Percentiles rank a stretch among this genome's conserved stretches.
phyloP scores from a whole-genome alignment of 2,113 vertebrate genomes.

The Ursus arctos region DNA sequence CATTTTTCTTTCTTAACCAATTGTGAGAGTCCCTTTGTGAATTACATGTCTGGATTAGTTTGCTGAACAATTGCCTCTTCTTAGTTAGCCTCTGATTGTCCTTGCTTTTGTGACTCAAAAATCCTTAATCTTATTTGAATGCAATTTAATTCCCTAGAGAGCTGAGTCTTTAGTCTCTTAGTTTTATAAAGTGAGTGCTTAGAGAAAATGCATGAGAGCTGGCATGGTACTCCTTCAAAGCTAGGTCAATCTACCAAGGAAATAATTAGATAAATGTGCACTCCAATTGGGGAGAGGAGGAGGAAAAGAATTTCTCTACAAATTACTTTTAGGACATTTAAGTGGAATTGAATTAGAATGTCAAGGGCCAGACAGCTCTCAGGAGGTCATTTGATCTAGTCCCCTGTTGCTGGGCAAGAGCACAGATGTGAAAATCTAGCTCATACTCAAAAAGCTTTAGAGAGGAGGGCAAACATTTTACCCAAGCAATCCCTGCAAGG shows the following conservation, averaged over 20 bases:
- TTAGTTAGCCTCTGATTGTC: slow-evolving; percentile 78
- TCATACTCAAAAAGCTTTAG: slow-evolving; percentile 7
- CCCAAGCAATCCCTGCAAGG: neutral
- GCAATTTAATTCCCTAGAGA: slow-evolving; percentile 81
- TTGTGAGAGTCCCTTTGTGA: slow-evolving; percentile 65
- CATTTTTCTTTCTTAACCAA: slow-evolving; percentile 1
- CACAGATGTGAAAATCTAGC: slow-evolving; percentile 32
- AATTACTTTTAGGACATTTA: slow-evolving; percentile 73
- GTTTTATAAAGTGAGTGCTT: slow-evolving; percentile 72
- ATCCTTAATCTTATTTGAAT: slow-evolving; percentile 82
- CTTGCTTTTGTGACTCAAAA: slow-evolving; percentile 82
- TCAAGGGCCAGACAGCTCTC: slow-evolving; percentile 71
- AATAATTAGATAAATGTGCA: slow-evolving; percentile 80
- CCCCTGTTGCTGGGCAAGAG: neutral
- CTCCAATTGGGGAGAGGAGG: slow-evolving; percentile 5
- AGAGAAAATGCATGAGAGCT: slow-evolving; percentile 47
- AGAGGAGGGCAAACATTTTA: neutral
- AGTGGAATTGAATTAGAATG: slow-evolving; percentile 77
- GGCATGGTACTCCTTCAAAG: slow-evolving; percentile 62
- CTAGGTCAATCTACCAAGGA: slow-evolving; percentile 72
- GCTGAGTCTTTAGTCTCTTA: slow-evolving; percentile 59
- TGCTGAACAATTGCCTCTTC: slow-evolving; percentile 72
- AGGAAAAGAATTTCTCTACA: slow-evolving; percentile 72
- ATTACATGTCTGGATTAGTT: slow-evolving; percentile 72
- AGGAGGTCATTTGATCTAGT: slow-evolving; percentile 70